Evolutionary conservation across 2,797 vertebrate genomes (phyloP).

Genomic region (Varecia variegata): DNA sequence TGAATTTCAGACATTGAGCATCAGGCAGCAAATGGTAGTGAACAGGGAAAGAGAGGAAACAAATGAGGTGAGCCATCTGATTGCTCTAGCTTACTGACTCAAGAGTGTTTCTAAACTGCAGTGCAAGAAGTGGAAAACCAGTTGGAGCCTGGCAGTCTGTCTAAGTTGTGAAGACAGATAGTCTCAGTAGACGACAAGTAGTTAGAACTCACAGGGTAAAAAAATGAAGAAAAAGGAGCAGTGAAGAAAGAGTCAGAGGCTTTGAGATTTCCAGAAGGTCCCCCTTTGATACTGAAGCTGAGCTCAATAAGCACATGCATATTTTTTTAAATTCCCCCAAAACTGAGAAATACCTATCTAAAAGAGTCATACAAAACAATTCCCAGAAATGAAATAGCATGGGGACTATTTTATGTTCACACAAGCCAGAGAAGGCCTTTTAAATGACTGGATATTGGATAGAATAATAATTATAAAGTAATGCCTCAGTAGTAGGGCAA

Average conservation of each 20-base stretch:
- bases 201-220: neutral
- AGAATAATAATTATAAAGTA: neutral
- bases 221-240: neutral
- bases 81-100: neutral
- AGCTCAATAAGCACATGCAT: neutral
- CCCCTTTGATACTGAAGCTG: neutral
- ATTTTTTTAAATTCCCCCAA: neutral
- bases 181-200: neutral
- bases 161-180: neutral
- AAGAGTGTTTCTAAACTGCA: neutral
- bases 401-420: neutral
- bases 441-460: neutral
- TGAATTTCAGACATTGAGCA: neutral
- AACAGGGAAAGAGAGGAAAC: neutral
- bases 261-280: neutral
- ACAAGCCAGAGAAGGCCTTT: neutral
- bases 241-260: neutral
- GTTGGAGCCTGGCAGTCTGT: neutral
- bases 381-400: neutral
- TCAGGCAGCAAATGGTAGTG: neutral
- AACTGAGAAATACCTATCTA: neutral
- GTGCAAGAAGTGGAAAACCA: neutral
- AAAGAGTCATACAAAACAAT: neutral
- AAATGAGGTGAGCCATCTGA: neutral
- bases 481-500: neutral